These are phyloP conservation scores for Dromaius novaehollandiae DNA, from an alignment of 2,113 vertebrate species.

Conservation along the genomic window DNA sequence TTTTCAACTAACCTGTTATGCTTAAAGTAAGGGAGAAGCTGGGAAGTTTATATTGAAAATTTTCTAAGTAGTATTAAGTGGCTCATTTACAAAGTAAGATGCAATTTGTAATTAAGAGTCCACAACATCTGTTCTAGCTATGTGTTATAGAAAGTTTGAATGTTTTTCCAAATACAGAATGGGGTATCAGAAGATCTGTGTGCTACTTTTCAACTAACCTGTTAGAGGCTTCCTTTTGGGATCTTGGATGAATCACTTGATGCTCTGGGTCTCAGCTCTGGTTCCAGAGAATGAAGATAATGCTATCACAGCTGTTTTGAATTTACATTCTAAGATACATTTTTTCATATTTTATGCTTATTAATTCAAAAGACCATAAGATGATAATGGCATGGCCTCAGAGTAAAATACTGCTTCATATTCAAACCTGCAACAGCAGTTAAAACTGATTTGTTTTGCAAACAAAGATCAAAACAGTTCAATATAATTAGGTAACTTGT, in stretches of 20 bases:
- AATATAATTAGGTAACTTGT: neutral
- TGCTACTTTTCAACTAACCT: neutral
- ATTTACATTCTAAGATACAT: neutral
- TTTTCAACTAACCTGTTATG: neutral
- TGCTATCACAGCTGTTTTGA: neutral
- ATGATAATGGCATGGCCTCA: neutral
- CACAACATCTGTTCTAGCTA: neutral
- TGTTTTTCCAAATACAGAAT: neutral
- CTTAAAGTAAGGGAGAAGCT: neutral
- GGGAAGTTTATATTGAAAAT: neutral
- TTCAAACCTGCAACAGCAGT: neutral
- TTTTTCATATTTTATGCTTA: neutral
- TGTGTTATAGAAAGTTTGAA: neutral
- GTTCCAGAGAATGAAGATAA: neutral
- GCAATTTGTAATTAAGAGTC: neutral
- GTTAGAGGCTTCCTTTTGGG: neutral
- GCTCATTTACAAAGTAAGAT: neutral
- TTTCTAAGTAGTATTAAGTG: neutral
- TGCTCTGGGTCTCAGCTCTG: accelerated
- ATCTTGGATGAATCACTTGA: neutral
- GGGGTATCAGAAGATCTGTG: neutral
- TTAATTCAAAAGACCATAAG: neutral
- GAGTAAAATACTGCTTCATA: neutral
- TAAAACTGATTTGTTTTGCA: neutral
- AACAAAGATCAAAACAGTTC: neutral